These are phyloP conservation scores for Caenorhabditis plicata DNA, from an alignment of 2,888 invertebrate genomes.

Conservation along the genomic window DNA sequence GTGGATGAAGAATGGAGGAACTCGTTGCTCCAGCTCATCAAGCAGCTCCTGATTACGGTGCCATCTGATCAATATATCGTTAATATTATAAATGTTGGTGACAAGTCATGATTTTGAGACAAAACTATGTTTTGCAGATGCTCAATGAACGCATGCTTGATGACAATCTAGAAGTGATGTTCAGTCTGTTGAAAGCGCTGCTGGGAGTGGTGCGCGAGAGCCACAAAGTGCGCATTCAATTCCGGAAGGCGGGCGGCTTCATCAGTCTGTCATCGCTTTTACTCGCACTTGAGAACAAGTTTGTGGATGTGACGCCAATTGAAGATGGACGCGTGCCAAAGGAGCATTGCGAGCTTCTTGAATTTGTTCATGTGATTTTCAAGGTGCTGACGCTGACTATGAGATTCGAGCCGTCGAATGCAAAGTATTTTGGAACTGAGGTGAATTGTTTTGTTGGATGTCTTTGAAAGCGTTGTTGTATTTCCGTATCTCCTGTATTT, in stretches of 20 bases:
- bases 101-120: no score
- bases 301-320: conserved; percentile 9
- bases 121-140: conserved; percentile 28
- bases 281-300: conserved; percentile 80
- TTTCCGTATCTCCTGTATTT: not conserved
- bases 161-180: conserved; percentile 36
- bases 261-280: conserved; percentile 94
- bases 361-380: conserved; percentile 60
- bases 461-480: not conserved
- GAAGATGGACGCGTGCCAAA: conserved; percentile 12
- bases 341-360: conserved; percentile 41
- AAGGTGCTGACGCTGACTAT: conserved; percentile 82
- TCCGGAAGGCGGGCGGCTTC: conserved; percentile 95
- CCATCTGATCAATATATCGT: conserved; percentile 57
- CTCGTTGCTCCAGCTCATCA: conserved; percentile 70
- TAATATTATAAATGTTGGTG: conserved; percentile 44
- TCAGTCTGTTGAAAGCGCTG: conserved; percentile 29
- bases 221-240: conserved; percentile 91
- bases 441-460: conserved; percentile 67
- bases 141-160: conserved; percentile 39
- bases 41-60: conserved; percentile 82
- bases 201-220: conserved; percentile 78
- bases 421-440: conserved; percentile 94
- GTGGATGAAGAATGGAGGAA: conserved; percentile 51
- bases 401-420: conserved; percentile 98